phyloP scores from a whole-genome alignment of 1,140 invertebrate genomes.

The Aleiodes sp. region DNA sequence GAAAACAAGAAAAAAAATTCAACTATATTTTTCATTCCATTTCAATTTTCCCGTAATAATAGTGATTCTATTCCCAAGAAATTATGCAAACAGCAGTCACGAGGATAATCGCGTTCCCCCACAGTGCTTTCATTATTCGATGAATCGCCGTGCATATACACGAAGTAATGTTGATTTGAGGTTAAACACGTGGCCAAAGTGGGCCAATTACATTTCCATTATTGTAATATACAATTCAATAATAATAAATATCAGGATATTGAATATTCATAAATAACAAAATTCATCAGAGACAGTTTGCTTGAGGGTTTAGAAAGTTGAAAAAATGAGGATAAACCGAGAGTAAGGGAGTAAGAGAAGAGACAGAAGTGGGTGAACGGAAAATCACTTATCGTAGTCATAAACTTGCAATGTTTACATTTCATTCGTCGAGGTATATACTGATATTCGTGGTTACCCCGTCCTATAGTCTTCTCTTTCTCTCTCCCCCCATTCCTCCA shows the following conservation, averaged over 20 bases:
- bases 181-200: constrained; percentile 30
- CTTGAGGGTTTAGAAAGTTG: too few relatives aligned
- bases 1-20: too few relatives aligned
- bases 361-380: not conserved
- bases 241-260: not conserved
- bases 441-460: not conserved
- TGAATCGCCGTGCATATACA: constrained; percentile 20
- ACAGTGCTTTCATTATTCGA: constrained; percentile 24
- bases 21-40: constrained; percentile 9
- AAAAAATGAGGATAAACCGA: too few relatives aligned
- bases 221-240: not conserved
- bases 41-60: not conserved
- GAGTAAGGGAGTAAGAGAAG: not conserved
- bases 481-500: not conserved
- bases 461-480: too few relatives aligned
- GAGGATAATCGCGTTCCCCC: constrained; percentile 18
- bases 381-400: constrained; percentile 27
- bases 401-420: constrained; percentile 29
- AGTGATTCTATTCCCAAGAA: constrained; percentile 7
- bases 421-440: constrained; percentile 20
- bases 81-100: constrained; percentile 22
- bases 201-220: constrained; percentile 1
- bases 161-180: constrained; percentile 14
- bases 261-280: too few relatives aligned
- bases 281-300: too few relatives aligned